phyloP scores from a whole-genome alignment of 2,888 invertebrate species.

The Lasioglossum leucozonium region DNA sequence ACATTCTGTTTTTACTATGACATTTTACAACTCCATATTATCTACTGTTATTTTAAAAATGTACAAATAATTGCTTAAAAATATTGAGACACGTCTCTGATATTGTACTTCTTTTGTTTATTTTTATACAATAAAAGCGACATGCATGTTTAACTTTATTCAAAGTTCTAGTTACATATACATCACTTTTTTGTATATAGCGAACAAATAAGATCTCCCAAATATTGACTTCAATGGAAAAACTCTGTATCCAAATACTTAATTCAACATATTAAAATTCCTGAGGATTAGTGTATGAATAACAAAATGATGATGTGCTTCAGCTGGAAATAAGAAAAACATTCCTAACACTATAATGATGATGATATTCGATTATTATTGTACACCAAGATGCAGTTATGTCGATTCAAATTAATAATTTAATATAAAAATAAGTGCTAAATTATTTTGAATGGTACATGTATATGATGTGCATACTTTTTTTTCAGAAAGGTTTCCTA shows the following conservation, averaged over 20 bases:
- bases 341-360: slow-evolving; percentile 8
- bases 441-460: slow-evolving; percentile 39
- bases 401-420: slow-evolving; percentile 45
- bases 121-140: slow-evolving; percentile 33
- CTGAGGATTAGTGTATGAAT: slow-evolving; percentile 50
- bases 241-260: slow-evolving; percentile 35
- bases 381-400: slow-evolving; percentile 42
- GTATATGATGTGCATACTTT: slow-evolving; percentile 53
- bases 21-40: slow-evolving; percentile 37
- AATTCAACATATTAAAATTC: slow-evolving; percentile 48
- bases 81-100: slow-evolving; percentile 27
- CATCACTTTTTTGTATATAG: slow-evolving; percentile 20
- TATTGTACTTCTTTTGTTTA: slow-evolving; percentile 19
- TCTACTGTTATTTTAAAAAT: slow-evolving; percentile 44
- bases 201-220: slow-evolving; percentile 30
- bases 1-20: slow-evolving; percentile 44
- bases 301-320: slow-evolving; percentile 34
- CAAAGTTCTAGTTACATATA: slow-evolving; percentile 9
- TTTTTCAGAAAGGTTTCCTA: slow-evolving; percentile 27
- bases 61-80: slow-evolving; percentile 59
- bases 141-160: slow-evolving; percentile 26
- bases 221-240: slow-evolving; percentile 59
- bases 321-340: slow-evolving; percentile 30
- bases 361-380: slow-evolving; percentile 32
- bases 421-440: slow-evolving; percentile 56